Conservation (phyloP, 2,113 vertebrate genomes). For the Platichthys flesus region DNA sequence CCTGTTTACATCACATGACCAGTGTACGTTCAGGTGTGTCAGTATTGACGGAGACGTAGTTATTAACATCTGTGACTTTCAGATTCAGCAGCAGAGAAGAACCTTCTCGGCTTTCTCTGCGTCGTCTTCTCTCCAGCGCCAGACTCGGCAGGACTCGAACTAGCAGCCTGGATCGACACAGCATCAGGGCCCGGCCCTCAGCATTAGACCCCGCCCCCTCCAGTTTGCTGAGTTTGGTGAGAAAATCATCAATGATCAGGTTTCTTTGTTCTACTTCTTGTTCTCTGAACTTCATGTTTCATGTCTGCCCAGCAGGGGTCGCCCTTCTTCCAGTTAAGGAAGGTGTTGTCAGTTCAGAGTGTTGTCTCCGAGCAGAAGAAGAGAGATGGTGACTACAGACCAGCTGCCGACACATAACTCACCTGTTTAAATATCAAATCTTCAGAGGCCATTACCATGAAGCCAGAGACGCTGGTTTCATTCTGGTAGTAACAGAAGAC, state of each 20-base stretch:
- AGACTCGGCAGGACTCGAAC: slow-evolving; percentile 82
- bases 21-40: background rate
- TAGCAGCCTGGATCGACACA: slow-evolving; percentile 86
- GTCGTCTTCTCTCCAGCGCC: slow-evolving; percentile 85
- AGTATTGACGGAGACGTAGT: background rate
- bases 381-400: slow-evolving; percentile 79
- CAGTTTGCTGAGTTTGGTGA: slow-evolving; percentile 77
- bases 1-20: background rate
- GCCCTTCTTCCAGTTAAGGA: slow-evolving; percentile 66
- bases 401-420: slow-evolving; percentile 55
- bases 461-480: background rate
- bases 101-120: slow-evolving; percentile 75
- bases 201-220: background rate
- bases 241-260: slow-evolving; percentile 29
- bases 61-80: slow-evolving; percentile 1
- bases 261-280: too few relatives aligned
- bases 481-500: background rate
- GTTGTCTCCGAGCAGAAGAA: slow-evolving; percentile 78
- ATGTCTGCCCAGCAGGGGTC: slow-evolving; percentile 77
- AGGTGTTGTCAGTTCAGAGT: slow-evolving; percentile 83
- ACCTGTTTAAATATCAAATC: background rate
- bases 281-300: background rate
- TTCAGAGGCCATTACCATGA: background rate
- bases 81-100: slow-evolving; percentile 57
- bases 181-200: background rate